These are phyloP conservation scores for Disparrhopalites patrizii DNA, from an alignment of 2,888 invertebrate genomes.

Conservation along the genomic window DNA sequence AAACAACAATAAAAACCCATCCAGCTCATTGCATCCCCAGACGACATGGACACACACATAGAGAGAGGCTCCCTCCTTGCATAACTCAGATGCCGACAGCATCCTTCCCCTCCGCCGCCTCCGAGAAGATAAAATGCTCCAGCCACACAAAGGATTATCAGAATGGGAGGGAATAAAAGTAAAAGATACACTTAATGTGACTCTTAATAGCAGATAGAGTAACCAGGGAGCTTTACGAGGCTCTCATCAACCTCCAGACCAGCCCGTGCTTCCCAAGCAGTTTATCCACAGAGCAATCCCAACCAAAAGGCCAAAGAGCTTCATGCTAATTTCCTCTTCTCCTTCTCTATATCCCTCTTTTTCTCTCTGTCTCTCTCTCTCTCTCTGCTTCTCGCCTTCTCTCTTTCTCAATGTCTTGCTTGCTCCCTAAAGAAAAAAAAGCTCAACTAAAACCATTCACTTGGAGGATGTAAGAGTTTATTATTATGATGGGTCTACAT, in stretches of 20 bases:
- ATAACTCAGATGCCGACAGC: not conserved
- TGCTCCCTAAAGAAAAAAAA: no score
- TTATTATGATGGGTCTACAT: no score
- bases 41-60: not conserved
- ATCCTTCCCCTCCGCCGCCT: no score
- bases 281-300: constrained; percentile 18
- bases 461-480: no score
- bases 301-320: constrained; percentile 15
- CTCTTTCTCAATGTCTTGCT: no score
- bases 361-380: not conserved
- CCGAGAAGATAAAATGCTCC: constrained; percentile 4
- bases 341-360: not conserved
- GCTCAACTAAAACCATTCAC: no score
- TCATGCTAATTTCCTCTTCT: constrained; percentile 9
- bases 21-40: no score
- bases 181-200: constrained; percentile 21
- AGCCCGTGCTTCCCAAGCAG: no score
- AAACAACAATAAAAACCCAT: no score
- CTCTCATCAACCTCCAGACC: no score
- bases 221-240: constrained; percentile 24
- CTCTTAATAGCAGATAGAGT: constrained; percentile 18
- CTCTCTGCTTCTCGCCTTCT: no score
- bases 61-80: not conserved
- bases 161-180: constrained; percentile 23
- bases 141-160: constrained; percentile 6